Evolutionary conservation across 2,888 invertebrate genomes (phyloP).

Genomic region (Pyrrhosoma nymphula): DNA sequence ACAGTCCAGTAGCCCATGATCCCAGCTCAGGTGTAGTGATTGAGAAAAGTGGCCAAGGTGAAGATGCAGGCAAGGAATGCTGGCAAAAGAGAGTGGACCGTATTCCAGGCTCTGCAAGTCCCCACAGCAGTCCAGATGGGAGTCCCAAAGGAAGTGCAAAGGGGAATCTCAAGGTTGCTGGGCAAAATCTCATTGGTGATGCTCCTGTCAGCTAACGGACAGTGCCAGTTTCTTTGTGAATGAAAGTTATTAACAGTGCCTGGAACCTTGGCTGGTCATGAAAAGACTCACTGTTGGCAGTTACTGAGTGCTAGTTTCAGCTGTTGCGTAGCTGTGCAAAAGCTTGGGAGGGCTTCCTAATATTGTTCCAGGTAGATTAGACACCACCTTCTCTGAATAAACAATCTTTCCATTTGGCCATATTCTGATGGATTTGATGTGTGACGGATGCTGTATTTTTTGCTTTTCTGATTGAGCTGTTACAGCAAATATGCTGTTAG

Average conservation of each 20-base stretch:
- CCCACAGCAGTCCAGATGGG: constrained; percentile 59
- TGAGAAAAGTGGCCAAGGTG: constrained; percentile 51
- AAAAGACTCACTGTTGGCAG: constrained; percentile 31
- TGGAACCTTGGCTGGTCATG: constrained; percentile 52
- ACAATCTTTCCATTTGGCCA: constrained; percentile 41
- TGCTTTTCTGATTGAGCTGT: constrained; percentile 25
- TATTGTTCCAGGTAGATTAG: constrained; percentile 64
- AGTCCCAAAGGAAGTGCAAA: constrained; percentile 52
- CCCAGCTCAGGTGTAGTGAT: constrained; percentile 50
- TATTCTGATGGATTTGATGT: constrained; percentile 17
- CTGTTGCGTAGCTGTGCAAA: not conserved
- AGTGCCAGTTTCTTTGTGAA: constrained; percentile 12
- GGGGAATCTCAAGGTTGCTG: constrained; percentile 53
- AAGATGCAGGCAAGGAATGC: constrained; percentile 52
- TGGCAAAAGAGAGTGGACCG: constrained; percentile 36
- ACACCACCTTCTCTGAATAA: constrained; percentile 37
- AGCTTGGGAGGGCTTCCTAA: constrained; percentile 61
- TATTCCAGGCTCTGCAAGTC: constrained; percentile 43
- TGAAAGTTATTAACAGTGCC: constrained; percentile 54
- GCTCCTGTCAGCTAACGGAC: constrained; percentile 61
- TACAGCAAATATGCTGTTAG: constrained; percentile 30
- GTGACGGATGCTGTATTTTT: constrained; percentile 32
- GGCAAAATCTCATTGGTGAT: constrained; percentile 56
- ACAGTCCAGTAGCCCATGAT: constrained; percentile 24
- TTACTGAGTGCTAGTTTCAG: constrained; percentile 50